These are phyloP conservation scores for Luperina nickerlii DNA, from an alignment of 2,888 invertebrate species.

Conservation along the genomic window DNA sequence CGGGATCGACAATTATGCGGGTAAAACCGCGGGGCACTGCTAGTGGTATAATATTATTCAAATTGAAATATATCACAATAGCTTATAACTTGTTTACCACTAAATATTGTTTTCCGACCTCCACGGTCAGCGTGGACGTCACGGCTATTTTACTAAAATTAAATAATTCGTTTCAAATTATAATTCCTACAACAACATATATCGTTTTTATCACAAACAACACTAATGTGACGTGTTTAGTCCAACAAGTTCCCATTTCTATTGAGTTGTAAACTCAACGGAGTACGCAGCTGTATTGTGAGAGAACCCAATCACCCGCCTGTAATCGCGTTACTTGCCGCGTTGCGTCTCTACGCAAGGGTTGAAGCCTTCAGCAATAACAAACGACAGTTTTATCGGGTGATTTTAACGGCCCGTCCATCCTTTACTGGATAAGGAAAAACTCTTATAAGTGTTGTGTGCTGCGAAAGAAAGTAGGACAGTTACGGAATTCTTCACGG, in stretches of 20 bases:
- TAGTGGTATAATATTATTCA: not conserved
- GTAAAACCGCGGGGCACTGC: too few relatives aligned
- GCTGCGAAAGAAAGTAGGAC: not conserved
- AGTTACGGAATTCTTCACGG: not conserved
- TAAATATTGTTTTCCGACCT: not conserved
- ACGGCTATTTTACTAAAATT: not conserved
- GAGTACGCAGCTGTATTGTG: constrained; percentile 53
- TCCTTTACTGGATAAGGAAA: not conserved
- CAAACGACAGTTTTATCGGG: constrained; percentile 19
- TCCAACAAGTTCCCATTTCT: constrained; percentile 35
- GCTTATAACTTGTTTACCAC: not conserved
- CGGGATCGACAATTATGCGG: too few relatives aligned
- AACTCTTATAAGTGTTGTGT: not conserved
- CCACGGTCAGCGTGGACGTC: not conserved
- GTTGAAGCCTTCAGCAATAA: constrained; percentile 54
- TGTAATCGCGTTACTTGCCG: constrained; percentile 78
- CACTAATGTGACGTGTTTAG: constrained; percentile 29
- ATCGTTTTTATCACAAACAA: constrained; percentile 26
- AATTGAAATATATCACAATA: not conserved
- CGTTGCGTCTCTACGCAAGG: constrained; percentile 64
- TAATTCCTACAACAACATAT: constrained; percentile 12
- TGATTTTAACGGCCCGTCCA: constrained; percentile 9
- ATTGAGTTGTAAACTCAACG: constrained; percentile 56
- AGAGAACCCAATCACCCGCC: constrained; percentile 76
- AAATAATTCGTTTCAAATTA: constrained; percentile 5